Evolutionary conservation across 92 coral and sea anemone genomes (phyloP).

Genomic region (Bergia sp.): DNA sequence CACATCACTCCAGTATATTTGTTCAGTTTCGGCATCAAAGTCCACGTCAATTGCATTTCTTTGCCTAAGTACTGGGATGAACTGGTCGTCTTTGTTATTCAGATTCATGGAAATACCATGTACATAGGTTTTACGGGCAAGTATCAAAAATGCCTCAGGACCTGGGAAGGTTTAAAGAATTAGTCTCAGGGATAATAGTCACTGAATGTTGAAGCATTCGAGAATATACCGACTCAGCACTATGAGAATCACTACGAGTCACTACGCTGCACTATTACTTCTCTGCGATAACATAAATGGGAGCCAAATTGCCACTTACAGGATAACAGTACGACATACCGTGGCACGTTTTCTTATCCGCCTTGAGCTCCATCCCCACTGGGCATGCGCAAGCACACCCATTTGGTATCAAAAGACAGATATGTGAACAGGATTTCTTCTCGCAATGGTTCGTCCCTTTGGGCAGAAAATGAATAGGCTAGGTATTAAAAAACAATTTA

Average conservation of each 20-base stretch:
- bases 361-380: constrained; percentile 66
- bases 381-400: constrained; percentile 87
- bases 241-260: too few species aligned
- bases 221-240: too few species aligned
- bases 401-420: constrained; percentile 79
- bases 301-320: too few species aligned
- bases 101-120: constrained; percentile 76
- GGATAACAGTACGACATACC: constrained; percentile 47
- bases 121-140: constrained; percentile 60
- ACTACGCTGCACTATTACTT: too few species aligned
- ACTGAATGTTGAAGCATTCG: too few species aligned
- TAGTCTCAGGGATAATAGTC: background rate
- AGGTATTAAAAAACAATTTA: too few species aligned
- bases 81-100: constrained; percentile 61
- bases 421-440: constrained; percentile 82
- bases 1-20: constrained; percentile 90
- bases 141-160: constrained; percentile 60
- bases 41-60: constrained; percentile 85
- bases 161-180: constrained; percentile 35
- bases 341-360: constrained; percentile 63
- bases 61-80: constrained; percentile 70
- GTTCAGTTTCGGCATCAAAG: constrained; percentile 68
- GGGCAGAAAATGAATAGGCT: background rate
- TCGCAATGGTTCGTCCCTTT: constrained; percentile 86
- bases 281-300: too few species aligned